Conservation (phyloP, 2,113 vertebrate genomes). For the Myiozetetes cayanensis region DNA sequence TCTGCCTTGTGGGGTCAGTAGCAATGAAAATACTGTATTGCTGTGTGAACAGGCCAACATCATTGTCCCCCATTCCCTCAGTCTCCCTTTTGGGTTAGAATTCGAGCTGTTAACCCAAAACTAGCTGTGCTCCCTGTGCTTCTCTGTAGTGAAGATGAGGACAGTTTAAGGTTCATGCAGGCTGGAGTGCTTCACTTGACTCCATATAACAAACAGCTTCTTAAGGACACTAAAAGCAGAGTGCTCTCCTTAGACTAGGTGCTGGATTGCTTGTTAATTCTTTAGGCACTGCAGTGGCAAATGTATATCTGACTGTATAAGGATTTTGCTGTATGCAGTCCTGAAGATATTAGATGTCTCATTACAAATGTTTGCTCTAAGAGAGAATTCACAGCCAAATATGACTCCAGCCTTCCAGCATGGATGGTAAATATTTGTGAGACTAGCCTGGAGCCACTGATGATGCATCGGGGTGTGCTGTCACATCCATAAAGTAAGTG, state of each 20-base stretch:
- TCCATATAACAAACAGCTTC: background rate
- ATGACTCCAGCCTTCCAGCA: background rate
- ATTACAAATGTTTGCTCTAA: background rate
- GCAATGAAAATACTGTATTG: background rate
- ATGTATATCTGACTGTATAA: rapidly evolving
- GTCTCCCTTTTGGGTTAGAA: background rate
- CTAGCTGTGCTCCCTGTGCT: background rate
- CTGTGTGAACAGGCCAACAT: background rate
- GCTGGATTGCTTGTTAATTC: background rate
- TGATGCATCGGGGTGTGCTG: background rate
- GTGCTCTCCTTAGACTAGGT: background rate
- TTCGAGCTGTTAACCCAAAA: background rate
- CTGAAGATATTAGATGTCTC: background rate
- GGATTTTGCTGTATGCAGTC: background rate
- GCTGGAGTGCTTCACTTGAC: background rate
- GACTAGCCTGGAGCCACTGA: background rate
- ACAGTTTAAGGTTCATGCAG: background rate
- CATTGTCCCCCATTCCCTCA: background rate
- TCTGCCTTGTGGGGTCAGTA: background rate
- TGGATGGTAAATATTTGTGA: background rate
- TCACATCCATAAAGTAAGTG: background rate
- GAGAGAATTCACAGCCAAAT: background rate
- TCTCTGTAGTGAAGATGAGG: background rate
- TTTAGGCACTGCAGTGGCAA: background rate
- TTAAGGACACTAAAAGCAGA: background rate